Conservation (phyloP, 2,888 invertebrate species). For the Hofmannophila pseudospretella region DNA sequence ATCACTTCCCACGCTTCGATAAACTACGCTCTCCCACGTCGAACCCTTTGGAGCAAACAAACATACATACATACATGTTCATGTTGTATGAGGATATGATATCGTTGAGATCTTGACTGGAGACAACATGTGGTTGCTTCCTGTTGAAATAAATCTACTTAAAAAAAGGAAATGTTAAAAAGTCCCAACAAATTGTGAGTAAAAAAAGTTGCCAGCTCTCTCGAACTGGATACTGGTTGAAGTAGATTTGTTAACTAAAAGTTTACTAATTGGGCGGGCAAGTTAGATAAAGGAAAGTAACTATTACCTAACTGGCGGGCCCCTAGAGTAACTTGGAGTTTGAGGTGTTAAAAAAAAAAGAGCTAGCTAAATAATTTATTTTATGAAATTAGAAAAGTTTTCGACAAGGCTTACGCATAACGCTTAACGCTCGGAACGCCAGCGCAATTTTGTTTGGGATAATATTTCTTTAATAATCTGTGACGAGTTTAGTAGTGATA, state of each 20-base stretch:
- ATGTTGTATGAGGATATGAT: neutral
- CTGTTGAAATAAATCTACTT: slow-evolving; percentile 12
- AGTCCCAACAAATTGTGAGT: neutral
- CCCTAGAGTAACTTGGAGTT: too few species aligned
- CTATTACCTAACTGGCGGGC: neutral
- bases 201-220: neutral
- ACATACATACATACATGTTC: neutral
- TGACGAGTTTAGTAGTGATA: too few species aligned
- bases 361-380: too few species aligned
- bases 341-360: too few species aligned
- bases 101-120: slow-evolving; percentile 1
- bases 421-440: too few species aligned
- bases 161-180: neutral
- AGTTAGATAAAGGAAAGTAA: slow-evolving; percentile 2
- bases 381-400: too few species aligned
- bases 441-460: too few species aligned
- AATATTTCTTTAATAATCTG: too few species aligned
- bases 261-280: slow-evolving; percentile 2
- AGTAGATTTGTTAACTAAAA: neutral
- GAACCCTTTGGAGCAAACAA: slow-evolving; percentile 5
- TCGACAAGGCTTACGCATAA: too few species aligned
- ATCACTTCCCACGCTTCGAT: slow-evolving; percentile 12
- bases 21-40: slow-evolving; percentile 13
- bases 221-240: neutral
- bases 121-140: slow-evolving; percentile 13